phyloP scores from a whole-genome alignment of 2,113 vertebrate species.

The Varanus komodoensis region DNA sequence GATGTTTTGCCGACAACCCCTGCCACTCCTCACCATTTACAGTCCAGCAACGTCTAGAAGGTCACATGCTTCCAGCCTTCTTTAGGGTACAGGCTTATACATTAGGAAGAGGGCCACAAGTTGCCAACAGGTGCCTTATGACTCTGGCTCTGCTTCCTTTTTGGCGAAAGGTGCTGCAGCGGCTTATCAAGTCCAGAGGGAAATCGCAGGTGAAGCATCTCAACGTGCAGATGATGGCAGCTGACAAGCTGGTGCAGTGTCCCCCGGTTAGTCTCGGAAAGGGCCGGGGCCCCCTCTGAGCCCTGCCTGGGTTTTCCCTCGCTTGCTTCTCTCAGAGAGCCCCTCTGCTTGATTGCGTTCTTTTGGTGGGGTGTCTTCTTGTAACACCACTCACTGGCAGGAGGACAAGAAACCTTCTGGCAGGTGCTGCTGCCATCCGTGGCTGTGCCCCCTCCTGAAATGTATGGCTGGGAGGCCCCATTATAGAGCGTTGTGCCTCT shows the following conservation, averaged over 20 bases:
- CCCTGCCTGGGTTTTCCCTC: background rate
- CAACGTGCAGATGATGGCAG: slow-evolving; percentile 96
- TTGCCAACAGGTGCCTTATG: background rate
- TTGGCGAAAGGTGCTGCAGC: slow-evolving; percentile 87
- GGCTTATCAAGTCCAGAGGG: slow-evolving; percentile 93
- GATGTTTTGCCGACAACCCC: no score
- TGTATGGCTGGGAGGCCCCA: background rate
- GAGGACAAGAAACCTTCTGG: no score
- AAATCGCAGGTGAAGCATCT: slow-evolving; percentile 97
- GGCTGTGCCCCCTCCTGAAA: background rate
- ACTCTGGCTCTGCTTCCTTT: background rate
- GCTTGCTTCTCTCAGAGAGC: background rate
- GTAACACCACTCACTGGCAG: no score
- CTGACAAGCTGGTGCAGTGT: slow-evolving; percentile 94
- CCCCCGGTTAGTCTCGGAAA: slow-evolving; percentile 85
- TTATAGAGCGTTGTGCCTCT: background rate
- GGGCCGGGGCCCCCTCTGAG: accelerated
- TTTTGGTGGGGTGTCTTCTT: background rate
- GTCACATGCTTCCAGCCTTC: no score
- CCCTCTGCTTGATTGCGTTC: no score
- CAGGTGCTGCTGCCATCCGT: background rate
- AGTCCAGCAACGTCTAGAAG: no score
- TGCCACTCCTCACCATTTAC: no score
- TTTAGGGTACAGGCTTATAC: no score
- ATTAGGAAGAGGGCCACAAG: no score